Percentiles rank a stretch among this genome's conserved stretches.
These are phyloP conservation scores for Ailuropoda melanoleuca DNA, from an alignment of 2,113 vertebrate species.

Conservation along the genomic window DNA sequence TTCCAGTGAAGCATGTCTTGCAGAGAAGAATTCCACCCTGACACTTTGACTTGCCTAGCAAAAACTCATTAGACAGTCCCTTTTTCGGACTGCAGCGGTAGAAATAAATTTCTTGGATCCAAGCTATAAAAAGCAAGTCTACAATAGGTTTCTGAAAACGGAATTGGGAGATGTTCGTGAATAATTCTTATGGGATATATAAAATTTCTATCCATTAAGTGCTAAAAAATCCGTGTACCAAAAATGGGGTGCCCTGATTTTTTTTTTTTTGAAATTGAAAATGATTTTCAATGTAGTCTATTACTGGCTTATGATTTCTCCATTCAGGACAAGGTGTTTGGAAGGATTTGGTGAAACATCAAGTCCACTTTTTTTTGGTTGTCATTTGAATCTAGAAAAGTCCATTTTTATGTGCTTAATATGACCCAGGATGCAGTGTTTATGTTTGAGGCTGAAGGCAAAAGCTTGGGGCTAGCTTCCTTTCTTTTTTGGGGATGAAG, in stretches of 20 bases:
- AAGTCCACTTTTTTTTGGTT: neutral
- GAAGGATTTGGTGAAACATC: constrained; percentile 12
- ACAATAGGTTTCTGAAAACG: constrained; percentile 44
- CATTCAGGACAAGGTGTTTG: constrained; percentile 46
- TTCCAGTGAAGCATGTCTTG: neutral
- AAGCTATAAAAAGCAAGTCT: constrained; percentile 62
- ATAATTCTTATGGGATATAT: constrained; percentile 68
- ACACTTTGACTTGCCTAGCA: neutral
- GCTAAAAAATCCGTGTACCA: constrained; percentile 31
- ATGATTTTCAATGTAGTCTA: constrained; percentile 56
- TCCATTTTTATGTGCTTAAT: neutral
- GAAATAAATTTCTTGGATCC: constrained; percentile 57
- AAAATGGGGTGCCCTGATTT: constrained; percentile 1
- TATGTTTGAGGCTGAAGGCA: neutral
- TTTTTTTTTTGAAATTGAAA: constrained; percentile 53
- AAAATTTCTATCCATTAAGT: constrained; percentile 63
- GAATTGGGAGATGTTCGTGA: constrained; percentile 60
- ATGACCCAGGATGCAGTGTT: neutral
- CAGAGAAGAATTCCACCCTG: neutral
- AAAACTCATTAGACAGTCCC: constrained; percentile 42
- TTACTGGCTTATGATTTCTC: constrained; percentile 58
- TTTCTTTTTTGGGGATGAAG: fast-evolving
- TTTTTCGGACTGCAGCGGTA: neutral
- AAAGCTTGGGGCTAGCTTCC: neutral
- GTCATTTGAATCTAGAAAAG: neutral